phyloP scores from a whole-genome alignment of 2,888 invertebrate species.

The Protonemura montana region DNA sequence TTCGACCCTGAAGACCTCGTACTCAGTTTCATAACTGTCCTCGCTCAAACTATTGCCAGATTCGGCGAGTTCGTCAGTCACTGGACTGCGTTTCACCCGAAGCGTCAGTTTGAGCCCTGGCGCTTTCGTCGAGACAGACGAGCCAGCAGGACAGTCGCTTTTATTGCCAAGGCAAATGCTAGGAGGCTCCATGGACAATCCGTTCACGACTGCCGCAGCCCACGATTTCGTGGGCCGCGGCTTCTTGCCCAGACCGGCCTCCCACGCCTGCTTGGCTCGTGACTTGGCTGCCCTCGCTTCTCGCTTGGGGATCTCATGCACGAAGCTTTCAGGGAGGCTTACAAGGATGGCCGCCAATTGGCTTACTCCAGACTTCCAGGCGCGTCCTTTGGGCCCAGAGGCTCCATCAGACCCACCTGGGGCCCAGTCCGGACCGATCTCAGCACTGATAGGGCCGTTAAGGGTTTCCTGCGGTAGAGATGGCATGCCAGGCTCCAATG shows the following conservation, averaged over 20 bases:
- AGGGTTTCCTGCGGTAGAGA: neutral
- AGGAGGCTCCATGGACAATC: neutral
- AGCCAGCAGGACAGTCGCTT: conserved; percentile 8
- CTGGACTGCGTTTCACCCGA: conserved; percentile 86
- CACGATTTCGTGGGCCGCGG: neutral
- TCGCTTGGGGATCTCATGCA: neutral
- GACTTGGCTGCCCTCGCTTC: conserved; percentile 9
- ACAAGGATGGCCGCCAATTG: neutral
- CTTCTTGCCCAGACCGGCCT: neutral
- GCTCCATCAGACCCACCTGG: neutral
- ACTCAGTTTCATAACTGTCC: conserved; percentile 76
- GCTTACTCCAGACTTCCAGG: neutral
- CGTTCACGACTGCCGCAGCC: neutral
- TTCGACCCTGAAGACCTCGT: conserved; percentile 84
- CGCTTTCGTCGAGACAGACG: neutral
- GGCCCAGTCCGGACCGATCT: neutral
- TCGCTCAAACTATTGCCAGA: conserved; percentile 76
- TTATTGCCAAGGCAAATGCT: conserved; percentile 24
- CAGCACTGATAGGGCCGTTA: neutral
- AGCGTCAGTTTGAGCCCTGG: conserved; percentile 75
- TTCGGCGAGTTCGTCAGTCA: conserved; percentile 84
- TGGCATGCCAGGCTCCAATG: neutral
- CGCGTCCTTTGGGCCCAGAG: neutral
- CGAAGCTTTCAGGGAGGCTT: neutral
- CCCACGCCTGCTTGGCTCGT: neutral